Conservation (phyloP, 2,113 vertebrate genomes). For the Acanthisitta chloris region DNA sequence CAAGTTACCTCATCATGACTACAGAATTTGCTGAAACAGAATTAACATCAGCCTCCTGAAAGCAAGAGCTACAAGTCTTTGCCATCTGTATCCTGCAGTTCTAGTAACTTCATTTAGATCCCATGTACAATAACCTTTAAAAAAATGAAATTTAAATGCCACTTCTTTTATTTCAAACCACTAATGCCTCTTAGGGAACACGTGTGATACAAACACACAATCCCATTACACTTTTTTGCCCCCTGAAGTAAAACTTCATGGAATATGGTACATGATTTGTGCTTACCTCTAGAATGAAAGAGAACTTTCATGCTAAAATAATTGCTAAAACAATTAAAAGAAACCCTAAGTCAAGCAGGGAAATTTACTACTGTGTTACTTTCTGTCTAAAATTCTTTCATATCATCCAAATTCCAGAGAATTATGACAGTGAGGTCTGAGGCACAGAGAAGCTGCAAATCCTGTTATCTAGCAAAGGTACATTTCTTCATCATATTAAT, state of each 20-base stretch:
- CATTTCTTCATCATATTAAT: slow-evolving; percentile 66
- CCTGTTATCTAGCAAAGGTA: slow-evolving; percentile 66
- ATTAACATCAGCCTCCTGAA: not conserved
- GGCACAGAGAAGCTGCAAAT: slow-evolving; percentile 64
- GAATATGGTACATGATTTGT: not conserved
- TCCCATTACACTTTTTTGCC: not conserved
- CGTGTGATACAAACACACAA: not conserved
- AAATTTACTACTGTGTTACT: not conserved
- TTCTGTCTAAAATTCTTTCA: slow-evolving; percentile 72
- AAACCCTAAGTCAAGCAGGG: not conserved
- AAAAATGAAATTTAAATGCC: not conserved
- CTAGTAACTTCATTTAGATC: not conserved
- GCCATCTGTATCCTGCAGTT: not conserved
- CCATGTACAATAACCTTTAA: not conserved
- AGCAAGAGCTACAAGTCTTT: not conserved
- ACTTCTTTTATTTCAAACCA: not conserved
- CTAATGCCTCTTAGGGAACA: not conserved
- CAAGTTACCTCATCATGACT: not conserved
- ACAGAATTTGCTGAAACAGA: not conserved
- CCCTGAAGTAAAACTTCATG: not conserved
- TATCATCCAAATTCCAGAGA: slow-evolving; percentile 60
- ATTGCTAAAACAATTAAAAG: not conserved
- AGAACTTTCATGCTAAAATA: not conserved
- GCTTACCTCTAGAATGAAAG: not conserved
- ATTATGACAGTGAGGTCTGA: slow-evolving; percentile 68